Evolutionary conservation across 2,113 vertebrate species (phyloP).

Genomic region (Megaleporinus macrocephalus): DNA sequence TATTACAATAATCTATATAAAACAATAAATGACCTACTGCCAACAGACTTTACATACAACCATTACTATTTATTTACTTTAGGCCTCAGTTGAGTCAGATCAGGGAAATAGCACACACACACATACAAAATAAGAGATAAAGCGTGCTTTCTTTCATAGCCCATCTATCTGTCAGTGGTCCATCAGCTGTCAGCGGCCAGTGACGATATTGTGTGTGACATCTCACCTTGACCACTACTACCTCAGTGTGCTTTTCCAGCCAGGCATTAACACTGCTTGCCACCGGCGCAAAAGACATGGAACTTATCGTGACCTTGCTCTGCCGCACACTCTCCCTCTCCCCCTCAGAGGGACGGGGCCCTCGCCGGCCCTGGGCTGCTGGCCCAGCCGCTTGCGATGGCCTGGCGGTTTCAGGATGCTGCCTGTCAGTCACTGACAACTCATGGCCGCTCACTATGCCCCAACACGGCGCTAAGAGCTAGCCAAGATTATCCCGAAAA

Average conservation of each 20-base stretch:
- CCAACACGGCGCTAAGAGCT: not conserved
- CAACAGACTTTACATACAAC: not conserved
- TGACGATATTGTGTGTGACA: constrained; percentile 58
- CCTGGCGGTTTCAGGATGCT: constrained; percentile 50
- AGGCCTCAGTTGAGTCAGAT: constrained; percentile 26
- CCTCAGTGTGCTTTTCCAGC: constrained; percentile 50
- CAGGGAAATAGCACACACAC: constrained; percentile 11
- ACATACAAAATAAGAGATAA: constrained; percentile 24
- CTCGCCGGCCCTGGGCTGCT: constrained; percentile 18
- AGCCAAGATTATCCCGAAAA: not conserved
- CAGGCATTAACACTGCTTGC: constrained; percentile 31
- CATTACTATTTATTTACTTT: not conserved
- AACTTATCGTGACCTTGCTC: constrained; percentile 45
- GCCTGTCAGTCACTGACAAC: constrained; percentile 31
- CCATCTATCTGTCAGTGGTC: constrained; percentile 45
- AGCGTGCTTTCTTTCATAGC: constrained; percentile 33
- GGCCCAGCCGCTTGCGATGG: constrained; percentile 13
- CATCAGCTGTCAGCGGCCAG: constrained; percentile 51
- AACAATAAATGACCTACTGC: not conserved
- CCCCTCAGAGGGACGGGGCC: constrained; percentile 13
- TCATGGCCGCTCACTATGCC: constrained; percentile 19
- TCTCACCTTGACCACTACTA: constrained; percentile 57
- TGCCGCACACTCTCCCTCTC: not conserved
- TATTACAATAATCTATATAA: too few species aligned
- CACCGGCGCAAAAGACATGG: constrained; percentile 25